phyloP scores from a whole-genome alignment of 2,888 invertebrate species.

The Ichneumoninae sp. region DNA sequence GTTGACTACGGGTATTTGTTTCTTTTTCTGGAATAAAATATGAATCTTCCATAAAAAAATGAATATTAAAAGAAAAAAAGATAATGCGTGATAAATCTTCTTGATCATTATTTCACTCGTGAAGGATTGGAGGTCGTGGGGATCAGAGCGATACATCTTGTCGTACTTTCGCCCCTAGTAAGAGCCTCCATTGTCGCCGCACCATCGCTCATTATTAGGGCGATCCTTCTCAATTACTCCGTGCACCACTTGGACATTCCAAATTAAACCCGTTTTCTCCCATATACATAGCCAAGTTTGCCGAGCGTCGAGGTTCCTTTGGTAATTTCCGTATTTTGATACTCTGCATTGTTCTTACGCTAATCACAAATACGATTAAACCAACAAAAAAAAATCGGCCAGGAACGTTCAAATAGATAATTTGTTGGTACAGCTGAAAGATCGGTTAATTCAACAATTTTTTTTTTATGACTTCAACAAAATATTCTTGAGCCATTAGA shows the following conservation, averaged over 20 bases:
- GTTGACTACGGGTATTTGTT: background rate
- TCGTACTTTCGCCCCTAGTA: slow-evolving; percentile 29
- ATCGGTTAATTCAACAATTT: no score
- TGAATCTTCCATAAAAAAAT: background rate
- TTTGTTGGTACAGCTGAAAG: no score
- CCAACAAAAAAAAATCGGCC: no score
- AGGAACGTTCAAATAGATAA: no score
- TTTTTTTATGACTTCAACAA: no score
- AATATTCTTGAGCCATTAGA: no score
- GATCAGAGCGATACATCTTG: background rate
- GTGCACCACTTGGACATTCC: slow-evolving; percentile 52
- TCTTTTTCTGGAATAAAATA: background rate
- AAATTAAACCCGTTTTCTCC: slow-evolving; percentile 51
- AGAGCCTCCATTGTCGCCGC: slow-evolving; percentile 58
- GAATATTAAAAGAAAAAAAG: background rate
- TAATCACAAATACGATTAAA: no score
- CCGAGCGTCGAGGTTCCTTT: slow-evolving; percentile 19
- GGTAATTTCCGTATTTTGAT: slow-evolving; percentile 48
- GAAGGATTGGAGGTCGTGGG: background rate
- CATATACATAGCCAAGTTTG: background rate
- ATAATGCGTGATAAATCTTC: background rate
- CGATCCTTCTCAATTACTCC: slow-evolving; percentile 57
- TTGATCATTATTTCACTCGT: background rate
- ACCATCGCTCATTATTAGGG: slow-evolving; percentile 54
- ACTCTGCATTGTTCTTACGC: background rate